A percentile compares a stretch with the other conserved stretches of the same genome.
Evolutionary conservation across 2,113 vertebrate species (phyloP).

Genomic region (Rallus limicola): DNA sequence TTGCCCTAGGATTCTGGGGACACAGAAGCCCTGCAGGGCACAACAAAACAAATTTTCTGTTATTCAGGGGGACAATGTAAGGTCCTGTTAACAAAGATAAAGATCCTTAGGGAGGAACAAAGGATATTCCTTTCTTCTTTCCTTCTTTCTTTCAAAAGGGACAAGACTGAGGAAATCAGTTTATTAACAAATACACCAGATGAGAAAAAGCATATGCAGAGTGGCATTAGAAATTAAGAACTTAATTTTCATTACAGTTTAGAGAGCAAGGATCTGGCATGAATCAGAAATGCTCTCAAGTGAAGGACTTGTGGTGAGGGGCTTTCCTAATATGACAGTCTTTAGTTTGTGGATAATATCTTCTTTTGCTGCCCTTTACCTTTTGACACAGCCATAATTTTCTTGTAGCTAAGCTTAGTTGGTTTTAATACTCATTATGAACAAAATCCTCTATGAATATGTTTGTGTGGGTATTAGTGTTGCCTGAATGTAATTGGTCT

Average conservation of each 20-base stretch:
- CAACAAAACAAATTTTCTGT: constrained; percentile 50
- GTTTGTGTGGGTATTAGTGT: not conserved
- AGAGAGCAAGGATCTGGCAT: not conserved
- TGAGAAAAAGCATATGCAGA: constrained; percentile 14
- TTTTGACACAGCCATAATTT: not conserved
- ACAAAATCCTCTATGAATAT: not conserved
- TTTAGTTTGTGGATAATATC: not conserved
- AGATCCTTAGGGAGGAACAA: not conserved
- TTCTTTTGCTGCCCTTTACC: not conserved
- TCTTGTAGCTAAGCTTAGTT: not conserved
- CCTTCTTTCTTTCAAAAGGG: not conserved
- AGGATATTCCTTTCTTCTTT: not conserved
- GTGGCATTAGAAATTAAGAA: constrained; percentile 38
- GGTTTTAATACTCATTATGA: not conserved
- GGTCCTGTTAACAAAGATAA: constrained; percentile 11
- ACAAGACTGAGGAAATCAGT: not conserved
- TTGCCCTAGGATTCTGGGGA: constrained; percentile 54
- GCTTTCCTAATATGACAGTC: not conserved
- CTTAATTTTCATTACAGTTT: constrained; percentile 21
- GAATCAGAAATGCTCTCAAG: not conserved
- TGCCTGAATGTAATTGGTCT: not conserved
- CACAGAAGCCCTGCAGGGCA: constrained; percentile 16
- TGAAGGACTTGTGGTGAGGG: not conserved
- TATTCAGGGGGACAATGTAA: constrained; percentile 38
- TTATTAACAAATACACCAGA: constrained; percentile 21